Base-by-base conservation (phyloP, 2,888 invertebrate species). In the Tenthredo livida region DNA sequence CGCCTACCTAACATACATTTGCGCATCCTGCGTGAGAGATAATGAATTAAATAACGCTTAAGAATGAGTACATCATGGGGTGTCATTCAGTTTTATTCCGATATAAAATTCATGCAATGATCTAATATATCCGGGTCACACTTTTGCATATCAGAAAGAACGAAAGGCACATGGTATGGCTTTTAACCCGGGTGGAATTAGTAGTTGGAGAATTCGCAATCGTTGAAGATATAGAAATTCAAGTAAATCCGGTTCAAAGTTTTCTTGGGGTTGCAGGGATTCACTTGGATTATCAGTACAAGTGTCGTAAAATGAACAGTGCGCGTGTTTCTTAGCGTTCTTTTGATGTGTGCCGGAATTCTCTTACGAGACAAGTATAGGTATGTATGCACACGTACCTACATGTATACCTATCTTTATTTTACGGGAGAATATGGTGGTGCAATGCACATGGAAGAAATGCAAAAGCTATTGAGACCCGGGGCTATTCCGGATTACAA, bases 401-500 rank as follows among this genome's bases (percentile, higher is more conserved):
- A 40, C 9, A 37, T n/a, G 6, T 12, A 6, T 72, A 17, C 6
- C 33, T 75, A 25, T 15, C 25, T 25, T 17, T 47, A 43, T 47
- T 10, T 43, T 75, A 43, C 75, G 47, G 29, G 25, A 75, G 47
- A 47, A 75, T 75, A 75, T 75, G 21, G 67, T 29, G 70, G 21
- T 47, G 67, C 83, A 25, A 67, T 47, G 65, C 9, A 33, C 50
- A 58, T 25, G 15, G 33, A 37, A 40, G 25, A 40, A 21, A 67
- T 67, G 67, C 25, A 54, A 15, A 25, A 33, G 75, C 21, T 33
- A 54, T 78, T 25, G 78, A 78, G 58, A 54, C 77, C 67, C 73
- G 61, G 43, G 61, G 43, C 29, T 80, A 50, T 85, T 70, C 85
- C 61, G 84, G 80, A 87, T 86, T 86, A 87, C 87, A 86, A 88